phyloP scores from a whole-genome alignment of 1,140 invertebrate genomes.

The Dendroctonus ponderosae region DNA sequence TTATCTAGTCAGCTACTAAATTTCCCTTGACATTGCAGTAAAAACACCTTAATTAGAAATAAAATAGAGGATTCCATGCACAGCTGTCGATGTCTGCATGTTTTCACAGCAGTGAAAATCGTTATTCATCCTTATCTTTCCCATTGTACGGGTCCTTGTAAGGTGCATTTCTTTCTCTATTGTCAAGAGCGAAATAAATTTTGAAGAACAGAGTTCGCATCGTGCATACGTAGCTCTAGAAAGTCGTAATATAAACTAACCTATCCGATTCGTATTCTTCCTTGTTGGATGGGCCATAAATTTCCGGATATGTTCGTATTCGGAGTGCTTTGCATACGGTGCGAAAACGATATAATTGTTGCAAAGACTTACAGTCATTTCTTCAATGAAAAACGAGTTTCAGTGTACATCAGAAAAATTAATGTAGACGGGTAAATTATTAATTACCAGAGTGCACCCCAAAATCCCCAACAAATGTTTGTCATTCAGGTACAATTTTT shows the following conservation, averaged over 20 bases:
- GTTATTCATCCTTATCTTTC: conserved; percentile 31
- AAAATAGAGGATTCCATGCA: conserved; percentile 20
- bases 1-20: no score
- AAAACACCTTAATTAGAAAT: conserved; percentile 26
- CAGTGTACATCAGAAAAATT: no score
- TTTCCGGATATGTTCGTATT: conserved; percentile 2
- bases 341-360: no score
- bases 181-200: conserved; percentile 28
- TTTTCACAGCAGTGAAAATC: conserved; percentile 23
- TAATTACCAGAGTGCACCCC: no score
- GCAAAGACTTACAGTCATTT: no score
- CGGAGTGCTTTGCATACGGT: background rate
- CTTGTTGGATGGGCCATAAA: conserved; percentile 19
- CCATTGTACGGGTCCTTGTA: conserved; percentile 31
- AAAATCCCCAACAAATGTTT: no score
- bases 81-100: conserved; percentile 25
- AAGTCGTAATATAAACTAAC: conserved; percentile 22
- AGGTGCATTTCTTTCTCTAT: conserved; percentile 32
- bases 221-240: conserved; percentile 25
- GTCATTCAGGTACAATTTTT: no score
- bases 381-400: no score
- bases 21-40: background rate
- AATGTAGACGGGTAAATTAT: no score
- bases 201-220: conserved; percentile 26
- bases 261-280: conserved; percentile 25